Evolutionary conservation across 1,140 invertebrate species (phyloP), one percentile per base, ranked within the genome.

Genomic region (Drosophila pachea): DNA sequence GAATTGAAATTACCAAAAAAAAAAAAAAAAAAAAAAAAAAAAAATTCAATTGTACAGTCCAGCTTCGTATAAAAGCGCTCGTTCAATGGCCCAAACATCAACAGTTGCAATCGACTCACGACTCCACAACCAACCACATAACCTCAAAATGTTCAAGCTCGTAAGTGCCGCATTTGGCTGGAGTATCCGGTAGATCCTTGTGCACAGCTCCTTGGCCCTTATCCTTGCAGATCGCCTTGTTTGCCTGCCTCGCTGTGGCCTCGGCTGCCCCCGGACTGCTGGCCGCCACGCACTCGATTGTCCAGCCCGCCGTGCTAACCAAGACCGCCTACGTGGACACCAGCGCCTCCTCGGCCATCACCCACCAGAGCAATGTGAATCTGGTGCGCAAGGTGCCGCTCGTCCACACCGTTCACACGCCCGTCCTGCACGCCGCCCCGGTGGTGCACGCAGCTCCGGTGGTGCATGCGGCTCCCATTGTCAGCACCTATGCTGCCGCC

Each of bases 291-390:
- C 81, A 86, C 48, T 70, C 83, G 8, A 62, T 76, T 43, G 76
- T 87, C 4, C 86, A 88, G 65, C 86, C 86, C 7, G 86, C 78
- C 11, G 67, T 87, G 50, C 49, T 87, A 36, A 38, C 78, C 42
- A 87, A 87, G 64, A 87, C 84, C 45, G 76, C 86, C 49, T 74
- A 77, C 14, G 78, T 88, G 59, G 82, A 86, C 47, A 73, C 62
- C 54, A 79, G 78, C 35, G 86, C 77, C 65, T 88, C 89, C 48
- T 89, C 90, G 29, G 89, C 87, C 54, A 89, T 92, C 40, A 91
- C 91, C 40, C 91, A 91, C 55, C 90, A 91, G 69, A 90, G 90
- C 49, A 90, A 86, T 50, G 78, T 88, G 45, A 81, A 88, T 38
- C 70, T 89, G 58, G 72, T 87, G 14, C 81, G 69, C 7, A 82